Evolutionary conservation across 2,113 vertebrate species (phyloP).

Genomic region (Cynocephalus volans): DNA sequence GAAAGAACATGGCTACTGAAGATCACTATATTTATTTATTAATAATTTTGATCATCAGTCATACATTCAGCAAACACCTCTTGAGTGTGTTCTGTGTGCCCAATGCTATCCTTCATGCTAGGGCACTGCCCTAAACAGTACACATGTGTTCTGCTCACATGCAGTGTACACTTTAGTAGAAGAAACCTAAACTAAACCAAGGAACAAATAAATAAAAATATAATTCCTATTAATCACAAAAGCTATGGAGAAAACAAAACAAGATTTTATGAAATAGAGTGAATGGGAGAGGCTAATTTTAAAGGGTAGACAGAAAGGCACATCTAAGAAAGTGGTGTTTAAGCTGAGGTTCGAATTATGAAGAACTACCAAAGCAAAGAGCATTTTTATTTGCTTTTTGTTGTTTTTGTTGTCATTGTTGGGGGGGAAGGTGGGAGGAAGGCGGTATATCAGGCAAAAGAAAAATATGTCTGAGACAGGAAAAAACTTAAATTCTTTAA

Average conservation of each 20-base stretch:
- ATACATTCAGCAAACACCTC: neutral
- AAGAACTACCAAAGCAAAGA: neutral
- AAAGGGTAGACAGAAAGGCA: neutral
- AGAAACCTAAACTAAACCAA: neutral
- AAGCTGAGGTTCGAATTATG: neutral
- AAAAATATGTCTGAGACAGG: neutral
- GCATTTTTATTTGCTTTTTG: too few species aligned
- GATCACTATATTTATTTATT: neutral
- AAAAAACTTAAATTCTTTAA: neutral
- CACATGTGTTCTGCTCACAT: neutral
- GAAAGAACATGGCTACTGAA: neutral
- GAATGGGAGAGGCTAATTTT: neutral
- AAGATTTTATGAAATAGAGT: neutral
- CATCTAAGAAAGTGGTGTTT: neutral
- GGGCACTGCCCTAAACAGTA: neutral
- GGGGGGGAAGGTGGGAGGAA: fast-evolving
- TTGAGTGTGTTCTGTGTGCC: neutral
- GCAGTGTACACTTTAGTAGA: neutral
- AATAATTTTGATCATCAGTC: neutral
- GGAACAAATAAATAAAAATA: neutral
- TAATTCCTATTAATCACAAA: neutral
- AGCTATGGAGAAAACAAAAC: neutral
- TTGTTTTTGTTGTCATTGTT: neutral
- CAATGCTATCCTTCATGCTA: neutral
- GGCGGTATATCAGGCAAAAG: neutral